Evolutionary conservation across 2,113 vertebrate genomes (phyloP), one percentile per base, ranked within the genome.

Genomic region (Fulmarus glacialis): DNA sequence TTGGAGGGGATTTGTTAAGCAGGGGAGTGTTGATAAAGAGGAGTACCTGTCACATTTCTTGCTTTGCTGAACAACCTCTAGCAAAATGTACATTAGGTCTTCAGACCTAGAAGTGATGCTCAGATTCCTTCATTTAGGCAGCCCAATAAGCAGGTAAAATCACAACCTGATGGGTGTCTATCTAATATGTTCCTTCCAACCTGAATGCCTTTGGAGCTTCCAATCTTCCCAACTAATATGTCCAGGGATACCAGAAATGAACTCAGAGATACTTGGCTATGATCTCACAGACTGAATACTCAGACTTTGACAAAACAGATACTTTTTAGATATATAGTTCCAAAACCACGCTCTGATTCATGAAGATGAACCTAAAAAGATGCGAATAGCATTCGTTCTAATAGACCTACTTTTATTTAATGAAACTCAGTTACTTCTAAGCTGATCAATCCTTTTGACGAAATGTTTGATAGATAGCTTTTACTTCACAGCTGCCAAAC

Each of bases 341-440:
- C 8, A 45, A 50, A 93, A 38, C 1, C 26, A 32, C 0, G 3
- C 23, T 50, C 6, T 17, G 11, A 47, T 73, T 58, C 5, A 18
- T 52, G 20, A 50, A 50, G 34, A 22, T 63, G 38, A 79, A 60
- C 32, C 9, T 45, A 40, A n/a, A 40, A 66, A 73, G 5, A 40
- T 56, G n/a, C 0, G 1, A 56, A 30, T 40, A 47, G 8, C 7
- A 14, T 70, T 75, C 0, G 1, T 42, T 82, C 11, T 34, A 55
- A 22, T 66, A 55, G 30, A 29, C 9, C 4, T 38, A 29, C 10
- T 50, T 77, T 38, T 53, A 74, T 36, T 64, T 66, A 53, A 29
- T 60, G 45, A 26, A 70, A 63, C 30, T 68, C 3, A 3, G 14
- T 59, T 81, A 56, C n/a, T 67, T 73, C 36, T 56, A 52, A 80